These are phyloP conservation scores for Pyrrhosoma nymphula DNA, from an alignment of 2,888 invertebrate species.

Conservation along the genomic window DNA sequence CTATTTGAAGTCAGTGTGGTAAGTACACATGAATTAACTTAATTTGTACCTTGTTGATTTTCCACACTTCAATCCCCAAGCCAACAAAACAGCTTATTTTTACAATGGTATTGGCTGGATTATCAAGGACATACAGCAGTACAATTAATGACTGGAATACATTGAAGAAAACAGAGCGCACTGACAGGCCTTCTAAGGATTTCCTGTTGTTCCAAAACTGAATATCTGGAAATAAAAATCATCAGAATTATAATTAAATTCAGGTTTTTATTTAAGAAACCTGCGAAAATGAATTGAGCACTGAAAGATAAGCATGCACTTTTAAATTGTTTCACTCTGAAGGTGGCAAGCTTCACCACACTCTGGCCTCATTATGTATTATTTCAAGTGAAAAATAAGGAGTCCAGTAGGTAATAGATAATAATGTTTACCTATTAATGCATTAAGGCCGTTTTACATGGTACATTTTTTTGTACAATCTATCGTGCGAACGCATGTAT, in stretches of 20 bases:
- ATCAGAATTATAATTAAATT: conserved; percentile 23
- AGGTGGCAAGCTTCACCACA: too few relatives aligned
- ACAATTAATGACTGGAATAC: conserved; percentile 98
- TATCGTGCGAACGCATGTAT: too few relatives aligned
- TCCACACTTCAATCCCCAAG: conserved; percentile 98
- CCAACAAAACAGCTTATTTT: conserved; percentile 96
- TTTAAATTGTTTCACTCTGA: neutral
- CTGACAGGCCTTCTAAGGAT: conserved; percentile 97
- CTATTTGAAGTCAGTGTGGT: neutral
- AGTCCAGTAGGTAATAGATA: too few relatives aligned
- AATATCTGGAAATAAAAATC: conserved; percentile 84
- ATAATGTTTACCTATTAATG: too few relatives aligned
- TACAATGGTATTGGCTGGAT: conserved; percentile 98
- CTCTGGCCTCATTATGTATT: too few relatives aligned
- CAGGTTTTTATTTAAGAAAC: too few relatives aligned
- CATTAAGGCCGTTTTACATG: too few relatives aligned
- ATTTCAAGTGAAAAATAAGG: too few relatives aligned
- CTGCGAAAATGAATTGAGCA: too few relatives aligned
- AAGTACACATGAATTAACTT: neutral
- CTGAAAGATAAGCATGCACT: too few relatives aligned
- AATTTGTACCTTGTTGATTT: conserved; percentile 92
- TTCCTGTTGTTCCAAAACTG: conserved; percentile 99
- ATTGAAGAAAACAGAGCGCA: conserved; percentile 98
- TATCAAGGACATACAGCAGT: conserved; percentile 97
- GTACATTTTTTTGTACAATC: too few relatives aligned